Conservation (phyloP, 2,113 vertebrate species). For the Bubo blakistoni region DNA sequence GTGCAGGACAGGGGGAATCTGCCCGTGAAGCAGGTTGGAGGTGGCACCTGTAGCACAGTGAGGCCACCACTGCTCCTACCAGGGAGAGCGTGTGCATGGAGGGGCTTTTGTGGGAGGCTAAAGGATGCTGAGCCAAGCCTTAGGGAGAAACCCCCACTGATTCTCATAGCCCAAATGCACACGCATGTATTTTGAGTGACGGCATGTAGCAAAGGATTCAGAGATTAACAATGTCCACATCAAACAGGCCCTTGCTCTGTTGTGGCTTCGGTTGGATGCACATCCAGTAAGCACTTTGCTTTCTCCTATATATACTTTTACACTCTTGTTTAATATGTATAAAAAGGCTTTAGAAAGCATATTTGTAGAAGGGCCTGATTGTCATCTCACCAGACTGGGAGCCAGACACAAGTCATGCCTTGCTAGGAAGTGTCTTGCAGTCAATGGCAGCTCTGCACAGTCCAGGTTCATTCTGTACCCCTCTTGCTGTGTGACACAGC, state of each 20-base stretch:
- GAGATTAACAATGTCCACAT: background rate
- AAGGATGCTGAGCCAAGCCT: background rate
- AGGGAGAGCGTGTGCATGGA: accelerated
- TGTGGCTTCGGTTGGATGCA: background rate
- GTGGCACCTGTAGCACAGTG: background rate
- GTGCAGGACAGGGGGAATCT: background rate
- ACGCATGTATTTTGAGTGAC: background rate
- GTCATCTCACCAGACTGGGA: accelerated
- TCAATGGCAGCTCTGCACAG: accelerated
- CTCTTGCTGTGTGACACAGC: background rate
- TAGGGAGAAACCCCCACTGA: background rate
- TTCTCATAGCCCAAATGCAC: background rate
- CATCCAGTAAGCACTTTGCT: accelerated
- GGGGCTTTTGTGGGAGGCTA: background rate
- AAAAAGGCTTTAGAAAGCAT: background rate
- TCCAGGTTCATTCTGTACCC: accelerated
- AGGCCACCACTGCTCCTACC: background rate
- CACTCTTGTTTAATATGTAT: background rate
- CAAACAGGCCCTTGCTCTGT: too few relatives aligned
- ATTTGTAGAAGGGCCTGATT: background rate
- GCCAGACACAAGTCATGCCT: background rate
- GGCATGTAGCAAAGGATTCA: background rate
- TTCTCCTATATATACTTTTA: background rate
- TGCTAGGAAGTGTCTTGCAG: background rate
- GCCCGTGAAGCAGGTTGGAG: background rate